These are phyloP conservation scores for Alviniconcha strummeri DNA, from an alignment of 2,888 invertebrate species.

Conservation along the genomic window DNA sequence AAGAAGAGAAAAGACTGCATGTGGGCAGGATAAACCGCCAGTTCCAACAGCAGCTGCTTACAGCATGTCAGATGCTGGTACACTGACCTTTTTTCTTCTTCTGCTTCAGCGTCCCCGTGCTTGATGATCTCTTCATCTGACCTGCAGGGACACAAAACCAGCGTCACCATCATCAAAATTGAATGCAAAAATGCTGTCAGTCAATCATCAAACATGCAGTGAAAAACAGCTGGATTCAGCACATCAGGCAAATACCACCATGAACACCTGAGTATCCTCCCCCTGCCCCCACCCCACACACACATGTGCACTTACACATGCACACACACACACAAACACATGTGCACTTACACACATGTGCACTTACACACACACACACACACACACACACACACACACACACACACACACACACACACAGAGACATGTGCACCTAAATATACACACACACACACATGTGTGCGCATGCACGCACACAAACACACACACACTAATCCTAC, in stretches of 20 bases:
- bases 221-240: not conserved
- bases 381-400: not conserved
- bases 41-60: too few relatives aligned
- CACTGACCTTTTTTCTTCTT: slow-evolving; percentile 22
- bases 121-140: slow-evolving; percentile 22
- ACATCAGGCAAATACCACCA: not conserved
- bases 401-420: not conserved
- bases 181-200: too few relatives aligned
- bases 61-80: too few relatives aligned
- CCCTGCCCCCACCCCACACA: not conserved
- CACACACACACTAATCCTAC: not conserved
- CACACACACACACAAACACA: not conserved
- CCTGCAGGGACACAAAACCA: slow-evolving; percentile 11
- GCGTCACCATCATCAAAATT: not conserved
- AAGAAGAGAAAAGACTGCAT: too few relatives aligned
- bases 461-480: not conserved
- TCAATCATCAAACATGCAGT: too few relatives aligned
- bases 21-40: too few relatives aligned
- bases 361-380: not conserved
- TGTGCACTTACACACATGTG: not conserved
- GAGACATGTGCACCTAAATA: not conserved
- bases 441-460: not conserved
- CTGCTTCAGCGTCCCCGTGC: slow-evolving; percentile 29
- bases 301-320: not conserved
- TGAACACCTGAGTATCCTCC: not conserved